A percentile compares a stretch with the other conserved stretches of the same genome.
Conservation (phyloP, 2,797 vertebrate species). For the Melanogrammus aeglefinus region DNA sequence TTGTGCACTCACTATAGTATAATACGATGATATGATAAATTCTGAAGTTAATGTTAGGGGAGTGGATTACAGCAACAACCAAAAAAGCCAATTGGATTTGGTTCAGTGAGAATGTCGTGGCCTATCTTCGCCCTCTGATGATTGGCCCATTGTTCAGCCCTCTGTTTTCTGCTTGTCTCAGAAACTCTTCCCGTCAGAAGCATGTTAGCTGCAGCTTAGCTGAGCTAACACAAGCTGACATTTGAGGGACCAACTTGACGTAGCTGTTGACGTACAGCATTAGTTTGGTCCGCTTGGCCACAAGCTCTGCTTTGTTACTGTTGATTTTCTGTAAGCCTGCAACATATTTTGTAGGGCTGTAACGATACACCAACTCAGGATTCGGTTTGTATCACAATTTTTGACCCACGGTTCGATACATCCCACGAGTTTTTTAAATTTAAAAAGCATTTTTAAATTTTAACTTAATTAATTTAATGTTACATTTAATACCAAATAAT, state of each 20-base stretch:
- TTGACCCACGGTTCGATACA: too few species aligned
- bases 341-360: too few species aligned
- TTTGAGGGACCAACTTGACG: neutral
- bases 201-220: constrained; percentile 1
- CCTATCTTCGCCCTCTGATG: constrained; percentile 17
- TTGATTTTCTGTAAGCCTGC: too few species aligned
- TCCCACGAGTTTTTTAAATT: too few species aligned
- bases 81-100: constrained; percentile 47
- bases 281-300: neutral
- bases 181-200: neutral
- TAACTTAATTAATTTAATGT: too few species aligned
- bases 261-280: neutral
- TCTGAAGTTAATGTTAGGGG: constrained; percentile 44
- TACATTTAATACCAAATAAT: too few species aligned
- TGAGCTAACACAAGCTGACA: neutral
- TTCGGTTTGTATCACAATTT: too few species aligned
- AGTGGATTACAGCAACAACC: constrained; percentile 50
- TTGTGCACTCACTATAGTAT: constrained; percentile 26
- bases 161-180: neutral
- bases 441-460: too few species aligned
- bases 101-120: constrained; percentile 45
- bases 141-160: constrained; percentile 16
- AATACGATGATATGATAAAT: constrained; percentile 47
- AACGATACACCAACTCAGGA: too few species aligned
- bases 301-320: neutral